Percentiles rank a stretch among this genome's conserved stretches.
Conservation (phyloP, 2,888 invertebrate genomes). For the Epinotia demarniana region DNA sequence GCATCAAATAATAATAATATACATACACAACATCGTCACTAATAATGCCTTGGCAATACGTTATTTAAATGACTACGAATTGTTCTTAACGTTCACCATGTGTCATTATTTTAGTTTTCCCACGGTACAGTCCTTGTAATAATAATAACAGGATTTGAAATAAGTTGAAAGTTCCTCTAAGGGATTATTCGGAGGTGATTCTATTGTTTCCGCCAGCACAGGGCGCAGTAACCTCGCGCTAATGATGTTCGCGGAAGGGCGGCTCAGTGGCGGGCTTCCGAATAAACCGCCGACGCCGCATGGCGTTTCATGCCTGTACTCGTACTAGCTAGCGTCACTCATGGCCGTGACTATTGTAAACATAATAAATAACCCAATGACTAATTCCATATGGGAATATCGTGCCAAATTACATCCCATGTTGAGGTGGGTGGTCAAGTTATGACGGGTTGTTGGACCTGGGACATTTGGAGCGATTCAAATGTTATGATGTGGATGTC, state of each 20-base stretch:
- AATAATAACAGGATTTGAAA: constrained; percentile 16
- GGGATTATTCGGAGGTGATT: constrained; percentile 18
- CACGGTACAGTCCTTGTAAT: constrained; percentile 11
- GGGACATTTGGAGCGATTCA: no score
- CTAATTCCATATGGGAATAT: not conserved
- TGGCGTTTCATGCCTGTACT: not conserved
- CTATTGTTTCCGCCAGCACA: constrained; percentile 20
- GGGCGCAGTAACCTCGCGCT: constrained; percentile 4
- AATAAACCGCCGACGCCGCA: not conserved
- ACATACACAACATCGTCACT: no score
- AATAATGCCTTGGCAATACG: no score
- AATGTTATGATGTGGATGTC: no score
- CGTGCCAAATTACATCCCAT: not conserved
- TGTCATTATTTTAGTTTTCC: constrained; percentile 17
- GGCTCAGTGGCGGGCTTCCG: not conserved
- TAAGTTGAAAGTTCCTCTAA: constrained; percentile 36
- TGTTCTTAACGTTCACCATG: constrained; percentile 1
- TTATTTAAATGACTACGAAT: not conserved
- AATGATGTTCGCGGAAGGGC: constrained; percentile 40
- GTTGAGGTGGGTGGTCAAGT: not conserved
- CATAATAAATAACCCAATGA: not conserved
- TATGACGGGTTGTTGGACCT: not conserved
- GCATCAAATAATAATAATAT: no score
- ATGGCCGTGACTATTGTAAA: not conserved
- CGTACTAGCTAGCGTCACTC: not conserved